Evolutionary conservation across 2,113 vertebrate genomes (phyloP).

Genomic region (Ovibos moschatus): DNA sequence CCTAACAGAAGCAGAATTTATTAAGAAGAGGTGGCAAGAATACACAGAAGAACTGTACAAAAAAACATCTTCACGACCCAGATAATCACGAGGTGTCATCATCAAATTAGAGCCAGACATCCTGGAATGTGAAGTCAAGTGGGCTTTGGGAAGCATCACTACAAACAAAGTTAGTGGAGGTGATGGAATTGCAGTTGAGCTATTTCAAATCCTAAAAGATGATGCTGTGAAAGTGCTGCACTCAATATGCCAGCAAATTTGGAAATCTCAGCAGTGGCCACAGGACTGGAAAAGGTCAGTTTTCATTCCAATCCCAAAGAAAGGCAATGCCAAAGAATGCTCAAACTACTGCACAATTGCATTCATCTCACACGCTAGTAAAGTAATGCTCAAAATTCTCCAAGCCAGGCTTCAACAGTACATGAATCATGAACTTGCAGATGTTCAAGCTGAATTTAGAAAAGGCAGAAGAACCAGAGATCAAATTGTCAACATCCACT

Average conservation of each 20-base stretch:
- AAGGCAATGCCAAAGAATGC: background rate
- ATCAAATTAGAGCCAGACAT: background rate
- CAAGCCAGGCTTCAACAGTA: background rate
- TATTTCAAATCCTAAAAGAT: background rate
- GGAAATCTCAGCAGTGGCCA: background rate
- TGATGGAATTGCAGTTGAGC: background rate
- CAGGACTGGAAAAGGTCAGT: background rate
- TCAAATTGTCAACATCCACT: accelerated
- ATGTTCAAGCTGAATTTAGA: background rate
- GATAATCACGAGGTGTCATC: background rate
- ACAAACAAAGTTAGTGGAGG: background rate
- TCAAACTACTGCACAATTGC: background rate
- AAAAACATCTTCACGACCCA: background rate
- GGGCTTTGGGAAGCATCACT: background rate
- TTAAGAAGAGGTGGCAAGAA: background rate
- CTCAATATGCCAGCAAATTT: background rate
- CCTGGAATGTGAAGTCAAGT: background rate
- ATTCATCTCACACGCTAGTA: background rate
- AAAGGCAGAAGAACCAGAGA: background rate
- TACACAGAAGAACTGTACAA: background rate
- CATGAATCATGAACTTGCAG: background rate
- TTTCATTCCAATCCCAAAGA: background rate
- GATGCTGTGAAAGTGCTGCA: background rate
- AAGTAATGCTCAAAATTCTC: background rate
- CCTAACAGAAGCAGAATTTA: background rate